Evolutionary conservation across 2,113 vertebrate genomes (phyloP).

Genomic region (Sinocyclocheilus rhinocerous): DNA sequence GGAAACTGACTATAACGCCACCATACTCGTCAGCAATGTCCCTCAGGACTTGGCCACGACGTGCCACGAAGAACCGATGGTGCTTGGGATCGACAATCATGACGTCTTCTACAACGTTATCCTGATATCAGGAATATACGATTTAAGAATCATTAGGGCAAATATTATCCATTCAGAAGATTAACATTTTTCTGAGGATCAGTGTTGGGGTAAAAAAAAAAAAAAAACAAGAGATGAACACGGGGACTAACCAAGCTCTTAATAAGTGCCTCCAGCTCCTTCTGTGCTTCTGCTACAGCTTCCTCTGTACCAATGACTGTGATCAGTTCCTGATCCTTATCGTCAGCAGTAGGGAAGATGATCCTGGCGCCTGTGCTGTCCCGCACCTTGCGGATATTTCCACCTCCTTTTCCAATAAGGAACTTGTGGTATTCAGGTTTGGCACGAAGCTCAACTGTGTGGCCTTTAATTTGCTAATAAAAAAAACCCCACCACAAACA

Average conservation of each 20-base stretch:
- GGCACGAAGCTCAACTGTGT: slow-evolving; percentile 90
- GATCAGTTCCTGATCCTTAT: slow-evolving; percentile 96
- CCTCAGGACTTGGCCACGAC: slow-evolving; percentile 91
- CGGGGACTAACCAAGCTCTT: slow-evolving; percentile 86
- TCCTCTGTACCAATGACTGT: slow-evolving; percentile 96
- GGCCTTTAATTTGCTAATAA: slow-evolving; percentile 94
- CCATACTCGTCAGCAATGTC: slow-evolving; percentile 96
- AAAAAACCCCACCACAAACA: neutral
- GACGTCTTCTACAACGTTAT: slow-evolving; percentile 91
- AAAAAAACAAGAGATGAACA: neutral
- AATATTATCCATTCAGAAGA: neutral
- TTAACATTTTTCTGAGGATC: neutral
- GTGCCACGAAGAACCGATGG: slow-evolving; percentile 94
- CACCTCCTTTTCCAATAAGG: slow-evolving; percentile 95
- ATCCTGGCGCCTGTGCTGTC: slow-evolving; percentile 95
- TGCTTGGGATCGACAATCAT: slow-evolving; percentile 93
- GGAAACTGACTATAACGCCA: slow-evolving; percentile 97
- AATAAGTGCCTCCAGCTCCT: slow-evolving; percentile 91
- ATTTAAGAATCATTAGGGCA: neutral
- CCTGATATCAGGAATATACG: slow-evolving; percentile 69
- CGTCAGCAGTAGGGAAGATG: slow-evolving; percentile 91
- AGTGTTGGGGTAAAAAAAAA: neutral
- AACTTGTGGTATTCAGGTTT: slow-evolving; percentile 99
- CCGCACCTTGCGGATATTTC: slow-evolving; percentile 95
- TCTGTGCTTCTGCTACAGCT: slow-evolving; percentile 90